These are phyloP conservation scores for Mythimna albipuncta DNA, from an alignment of 2,888 invertebrate species.

Conservation along the genomic window DNA sequence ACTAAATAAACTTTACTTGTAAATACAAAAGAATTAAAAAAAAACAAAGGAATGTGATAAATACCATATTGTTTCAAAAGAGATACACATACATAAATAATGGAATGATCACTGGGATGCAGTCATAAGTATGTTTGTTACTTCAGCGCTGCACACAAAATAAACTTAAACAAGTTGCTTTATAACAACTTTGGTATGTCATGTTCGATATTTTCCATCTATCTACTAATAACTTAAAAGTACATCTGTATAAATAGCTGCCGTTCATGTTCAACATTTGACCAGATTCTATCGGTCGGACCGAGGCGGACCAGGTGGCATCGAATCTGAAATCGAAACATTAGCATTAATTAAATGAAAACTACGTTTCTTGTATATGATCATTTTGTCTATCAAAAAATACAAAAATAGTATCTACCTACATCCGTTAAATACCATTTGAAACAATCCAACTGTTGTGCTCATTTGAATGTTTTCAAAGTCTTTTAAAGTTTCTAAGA, in stretches of 20 bases:
- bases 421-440: no score
- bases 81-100: conserved; percentile 48
- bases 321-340: conserved; percentile 60
- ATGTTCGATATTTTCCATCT: conserved; percentile 59
- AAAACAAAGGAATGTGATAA: conserved; percentile 69
- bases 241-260: conserved; percentile 55
- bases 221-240: conserved; percentile 45
- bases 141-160: conserved; percentile 54
- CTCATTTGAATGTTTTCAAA: no score
- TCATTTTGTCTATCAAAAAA: no score
- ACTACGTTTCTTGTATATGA: no score
- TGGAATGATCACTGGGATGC: conserved; percentile 73
- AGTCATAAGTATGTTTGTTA: conserved; percentile 43
- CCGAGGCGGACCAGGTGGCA: conserved; percentile 63
- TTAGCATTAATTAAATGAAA: neutral
- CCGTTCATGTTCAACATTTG: conserved; percentile 31
- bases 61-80: conserved; percentile 57
- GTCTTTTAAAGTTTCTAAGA: no score
- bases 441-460: no score
- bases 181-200: conserved; percentile 74
- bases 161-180: conserved; percentile 66
- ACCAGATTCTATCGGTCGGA: conserved; percentile 50
- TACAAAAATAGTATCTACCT: no score
- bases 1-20: conserved; percentile 50
- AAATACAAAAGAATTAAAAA: conserved; percentile 41